These are phyloP conservation scores for Apis florea DNA, from an alignment of 1,140 invertebrate genomes.

Conservation along the genomic window DNA sequence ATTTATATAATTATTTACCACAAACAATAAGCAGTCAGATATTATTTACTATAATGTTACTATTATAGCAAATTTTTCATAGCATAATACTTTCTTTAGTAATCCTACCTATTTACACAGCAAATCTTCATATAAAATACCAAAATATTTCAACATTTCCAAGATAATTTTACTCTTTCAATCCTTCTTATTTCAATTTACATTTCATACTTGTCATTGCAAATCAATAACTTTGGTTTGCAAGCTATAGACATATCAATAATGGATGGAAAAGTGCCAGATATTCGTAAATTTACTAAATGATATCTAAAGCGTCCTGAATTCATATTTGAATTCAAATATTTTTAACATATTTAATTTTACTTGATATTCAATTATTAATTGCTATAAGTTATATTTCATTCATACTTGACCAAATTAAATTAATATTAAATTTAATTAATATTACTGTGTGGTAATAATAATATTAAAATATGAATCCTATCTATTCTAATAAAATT, in stretches of 20 bases:
- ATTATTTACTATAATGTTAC: constrained; percentile 26
- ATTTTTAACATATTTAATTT: background rate
- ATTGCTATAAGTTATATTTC: background rate
- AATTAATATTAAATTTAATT: constrained; percentile 15
- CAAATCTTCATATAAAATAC: constrained; percentile 67
- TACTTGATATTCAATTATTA: background rate
- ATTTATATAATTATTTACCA: constrained; percentile 26
- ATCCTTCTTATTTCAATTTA: constrained; percentile 54
- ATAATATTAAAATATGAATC: constrained; percentile 20
- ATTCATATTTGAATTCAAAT: background rate
- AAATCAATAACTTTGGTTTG: constrained; percentile 48
- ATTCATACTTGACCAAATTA: constrained; percentile 2
- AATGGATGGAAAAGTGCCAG: constrained; percentile 56
- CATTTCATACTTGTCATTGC: constrained; percentile 24
- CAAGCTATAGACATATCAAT: constrained; percentile 43
- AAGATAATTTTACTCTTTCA: constrained; percentile 58
- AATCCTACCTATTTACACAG: constrained; percentile 63
- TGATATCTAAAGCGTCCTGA: background rate
- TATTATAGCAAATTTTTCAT: constrained; percentile 56
- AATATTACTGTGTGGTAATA: constrained; percentile 12
- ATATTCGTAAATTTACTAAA: constrained; percentile 37
- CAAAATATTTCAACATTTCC: constrained; percentile 63
- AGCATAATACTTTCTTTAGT: constrained; percentile 65
- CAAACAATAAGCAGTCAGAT: constrained; percentile 40
- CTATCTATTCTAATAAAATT: constrained; percentile 17